These are phyloP conservation scores for Cataglyphis rosenhaueri DNA, from an alignment of 2,888 invertebrate species.

Conservation along the genomic window DNA sequence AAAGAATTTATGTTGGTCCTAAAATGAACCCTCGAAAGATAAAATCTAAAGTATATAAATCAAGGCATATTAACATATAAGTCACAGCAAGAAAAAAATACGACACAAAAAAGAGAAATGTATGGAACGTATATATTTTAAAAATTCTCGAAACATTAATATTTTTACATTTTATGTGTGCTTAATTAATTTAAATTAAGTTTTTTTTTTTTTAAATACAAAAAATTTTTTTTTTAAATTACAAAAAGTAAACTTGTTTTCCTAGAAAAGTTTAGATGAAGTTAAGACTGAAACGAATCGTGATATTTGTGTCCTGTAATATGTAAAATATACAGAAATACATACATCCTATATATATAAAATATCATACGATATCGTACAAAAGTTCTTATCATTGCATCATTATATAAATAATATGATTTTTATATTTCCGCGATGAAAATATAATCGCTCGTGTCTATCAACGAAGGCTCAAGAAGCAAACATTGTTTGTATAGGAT, in stretches of 20 bases:
- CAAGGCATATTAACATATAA: background rate
- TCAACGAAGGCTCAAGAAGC: background rate
- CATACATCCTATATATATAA: background rate
- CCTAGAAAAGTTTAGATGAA: background rate
- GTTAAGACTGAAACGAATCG: background rate
- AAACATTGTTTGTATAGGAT: background rate
- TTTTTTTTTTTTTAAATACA: background rate
- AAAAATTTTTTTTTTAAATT: background rate
- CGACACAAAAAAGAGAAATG: background rate
- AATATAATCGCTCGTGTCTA: background rate
- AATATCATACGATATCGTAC: too few species aligned
- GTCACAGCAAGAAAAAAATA: background rate
- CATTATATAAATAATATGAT: background rate
- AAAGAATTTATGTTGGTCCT: background rate
- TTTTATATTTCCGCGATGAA: background rate
- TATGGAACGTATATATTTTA: too few species aligned
- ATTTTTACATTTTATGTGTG: background rate
- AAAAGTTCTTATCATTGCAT: background rate
- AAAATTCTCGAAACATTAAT: constrained; percentile 6
- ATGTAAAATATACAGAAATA: background rate
- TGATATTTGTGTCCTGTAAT: background rate
- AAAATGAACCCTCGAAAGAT: background rate
- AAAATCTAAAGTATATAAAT: constrained; percentile 11
- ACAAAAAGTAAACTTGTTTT: background rate
- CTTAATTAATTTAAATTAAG: background rate